Base-by-base conservation (phyloP, 2,797 vertebrate species). In the Spondyliosoma cantharus region DNA sequence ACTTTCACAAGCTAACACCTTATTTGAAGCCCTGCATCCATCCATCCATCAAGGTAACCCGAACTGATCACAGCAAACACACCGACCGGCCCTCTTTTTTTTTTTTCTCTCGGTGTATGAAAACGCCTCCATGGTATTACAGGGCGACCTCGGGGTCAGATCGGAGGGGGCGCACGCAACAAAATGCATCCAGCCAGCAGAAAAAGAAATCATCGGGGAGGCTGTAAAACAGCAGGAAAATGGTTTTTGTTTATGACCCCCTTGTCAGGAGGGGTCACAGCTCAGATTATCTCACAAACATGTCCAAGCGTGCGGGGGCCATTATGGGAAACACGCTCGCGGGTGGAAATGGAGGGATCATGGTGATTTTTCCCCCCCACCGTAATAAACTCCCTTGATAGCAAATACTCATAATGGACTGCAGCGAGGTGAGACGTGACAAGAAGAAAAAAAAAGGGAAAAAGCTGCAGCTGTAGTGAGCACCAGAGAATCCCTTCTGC, bases 181-280 rank as follows among this genome's bases (percentile, higher is more conserved):
- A 60, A 74, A 32, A 86, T 54, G 15, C 77, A 71, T n/a, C 25
- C 49, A 71, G 54, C 56, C 76, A 54, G 54, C 50, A 32, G 60
- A 27, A 73, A 68, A 24, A 77, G 66, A 81, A 86, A 78, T 74
- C 86, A 81, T 69, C 27, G 29, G 82, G 78, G 71, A 78, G 48
- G 76, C 71, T 68, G 84, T 81, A 79, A 89, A 91, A 76, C 86
- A 78, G 76, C 63, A 67, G 75, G 80, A 22, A 79, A 87, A 86
- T 61, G 62, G 17, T 69, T 89, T 37, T 89, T 85, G 78, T 48
- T 79, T 70, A 57, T 79, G 73, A 69, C 79, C 80, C 37, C 68
- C 68, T 50, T 80, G 75, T 82, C 83, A 77, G 45, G 9, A 63
- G 17, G 52, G 87, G 83, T 86, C 82, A 78, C 19, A 58, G 66